Conservation (phyloP, 2,888 invertebrate genomes). For the Eupithecia dodoneata region DNA sequence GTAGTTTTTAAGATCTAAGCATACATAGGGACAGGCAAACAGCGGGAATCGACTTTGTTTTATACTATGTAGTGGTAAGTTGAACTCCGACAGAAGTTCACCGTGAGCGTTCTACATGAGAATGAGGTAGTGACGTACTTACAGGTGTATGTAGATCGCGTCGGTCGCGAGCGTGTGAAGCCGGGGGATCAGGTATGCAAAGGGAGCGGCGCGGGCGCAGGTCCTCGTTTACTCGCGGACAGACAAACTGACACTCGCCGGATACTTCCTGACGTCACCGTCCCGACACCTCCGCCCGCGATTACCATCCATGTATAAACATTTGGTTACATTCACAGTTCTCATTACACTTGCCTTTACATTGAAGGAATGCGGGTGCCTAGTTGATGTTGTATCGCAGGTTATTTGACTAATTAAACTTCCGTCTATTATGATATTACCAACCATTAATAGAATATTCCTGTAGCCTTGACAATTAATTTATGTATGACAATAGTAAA, state of each 20-base stretch:
- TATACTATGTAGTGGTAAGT: not conserved
- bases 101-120: not conserved
- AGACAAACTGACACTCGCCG: constrained; percentile 24
- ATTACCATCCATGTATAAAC: constrained; percentile 3
- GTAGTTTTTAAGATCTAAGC: too few relatives aligned
- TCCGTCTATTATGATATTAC: not conserved
- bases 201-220: constrained; percentile 20
- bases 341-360: not conserved
- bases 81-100: not conserved
- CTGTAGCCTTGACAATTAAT: not conserved
- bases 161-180: constrained; percentile 43
- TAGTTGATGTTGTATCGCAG: not conserved
- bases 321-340: not conserved
- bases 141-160: constrained; percentile 17
- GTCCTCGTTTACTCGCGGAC: constrained; percentile 38
- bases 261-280: constrained; percentile 38
- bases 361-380: not conserved
- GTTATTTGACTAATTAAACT: not conserved
- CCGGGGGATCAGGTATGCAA: constrained; percentile 37
- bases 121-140: not conserved
- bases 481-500: not conserved
- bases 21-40: too few relatives aligned
- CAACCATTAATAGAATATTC: not conserved
- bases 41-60: too few relatives aligned
- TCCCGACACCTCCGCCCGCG: not conserved